A percentile compares a stretch with the other conserved stretches of the same genome.
Conservation (phyloP, 2,113 vertebrate species). For the Morone saxatilis region DNA sequence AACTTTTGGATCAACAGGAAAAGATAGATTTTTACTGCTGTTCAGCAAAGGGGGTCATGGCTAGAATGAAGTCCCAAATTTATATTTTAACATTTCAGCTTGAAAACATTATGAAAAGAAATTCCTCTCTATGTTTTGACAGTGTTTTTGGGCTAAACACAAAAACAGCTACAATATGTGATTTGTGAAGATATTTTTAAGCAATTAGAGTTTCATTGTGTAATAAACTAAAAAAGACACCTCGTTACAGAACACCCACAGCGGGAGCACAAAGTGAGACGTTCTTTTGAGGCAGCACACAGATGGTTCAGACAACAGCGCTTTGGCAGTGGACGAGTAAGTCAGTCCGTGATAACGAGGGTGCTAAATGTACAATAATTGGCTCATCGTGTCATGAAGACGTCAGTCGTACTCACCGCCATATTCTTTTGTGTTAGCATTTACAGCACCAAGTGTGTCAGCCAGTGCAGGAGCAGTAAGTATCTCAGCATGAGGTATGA, state of each 20-base stretch:
- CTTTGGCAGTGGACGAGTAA: not conserved
- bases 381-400: not conserved
- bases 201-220: not conserved
- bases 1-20: not conserved
- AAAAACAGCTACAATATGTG: not conserved
- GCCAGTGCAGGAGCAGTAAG: not conserved
- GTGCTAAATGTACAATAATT: constrained; percentile 38
- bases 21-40: not conserved
- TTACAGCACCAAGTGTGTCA: not conserved
- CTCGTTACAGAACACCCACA: constrained; percentile 18
- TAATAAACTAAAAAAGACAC: constrained; percentile 20
- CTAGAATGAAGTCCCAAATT: not conserved
- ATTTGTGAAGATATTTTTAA: not conserved
- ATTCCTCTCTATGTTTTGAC: not conserved
- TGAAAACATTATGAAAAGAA: not conserved
- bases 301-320: not conserved
- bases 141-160: not conserved
- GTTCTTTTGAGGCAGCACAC: not conserved
- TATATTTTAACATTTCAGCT: not conserved
- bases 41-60: not conserved
- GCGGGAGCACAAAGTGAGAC: not conserved
- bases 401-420: not conserved
- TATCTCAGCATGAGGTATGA: constrained; percentile 12
- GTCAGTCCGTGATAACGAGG: constrained; percentile 5
- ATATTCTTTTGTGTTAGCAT: constrained; percentile 13